Evolutionary conservation across 1,140 invertebrate genomes (phyloP).

Genomic region (Harpegnathos saltator): DNA sequence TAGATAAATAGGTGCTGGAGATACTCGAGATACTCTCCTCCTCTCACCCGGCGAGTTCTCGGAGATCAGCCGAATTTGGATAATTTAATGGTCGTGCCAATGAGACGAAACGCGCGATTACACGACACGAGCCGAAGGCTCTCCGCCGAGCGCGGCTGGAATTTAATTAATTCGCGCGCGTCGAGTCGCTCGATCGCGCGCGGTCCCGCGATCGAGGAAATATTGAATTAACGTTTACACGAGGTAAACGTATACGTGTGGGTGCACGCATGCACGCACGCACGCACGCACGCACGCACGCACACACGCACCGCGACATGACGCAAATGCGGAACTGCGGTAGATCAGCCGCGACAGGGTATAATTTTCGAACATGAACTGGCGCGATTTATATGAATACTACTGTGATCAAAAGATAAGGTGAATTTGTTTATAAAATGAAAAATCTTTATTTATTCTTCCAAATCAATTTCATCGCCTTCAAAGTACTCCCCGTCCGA

Average conservation of each 20-base stretch:
- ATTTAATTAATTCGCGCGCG: constrained; percentile 65
- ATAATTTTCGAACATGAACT: constrained; percentile 18
- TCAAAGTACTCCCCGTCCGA: too few relatives aligned
- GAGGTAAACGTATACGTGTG: too few relatives aligned
- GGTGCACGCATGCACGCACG: background rate
- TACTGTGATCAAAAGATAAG: too few relatives aligned
- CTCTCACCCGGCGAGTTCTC: background rate
- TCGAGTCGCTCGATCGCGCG: constrained; percentile 41
- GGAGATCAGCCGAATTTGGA: constrained; percentile 31
- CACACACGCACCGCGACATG: constrained; percentile 27
- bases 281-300: constrained; percentile 19
- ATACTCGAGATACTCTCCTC: too few relatives aligned
- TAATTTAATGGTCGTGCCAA: constrained; percentile 60
- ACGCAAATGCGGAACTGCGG: constrained; percentile 31
- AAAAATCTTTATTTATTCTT: too few relatives aligned
- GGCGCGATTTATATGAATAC: background rate
- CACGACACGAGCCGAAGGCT: constrained; percentile 48
- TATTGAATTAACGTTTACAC: constrained; percentile 59
- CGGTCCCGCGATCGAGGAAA: constrained; percentile 47
- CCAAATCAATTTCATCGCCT: too few relatives aligned
- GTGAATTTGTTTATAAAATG: too few relatives aligned
- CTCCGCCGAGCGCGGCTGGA: constrained; percentile 38
- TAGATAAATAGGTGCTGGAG: too few relatives aligned
- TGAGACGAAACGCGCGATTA: constrained; percentile 63
- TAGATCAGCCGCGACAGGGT: constrained; percentile 10